Percentiles rank a stretch among this genome's conserved stretches.
Evolutionary conservation across 2,888 invertebrate genomes (phyloP).

Genomic region (Ornithoptera alexandrae): DNA sequence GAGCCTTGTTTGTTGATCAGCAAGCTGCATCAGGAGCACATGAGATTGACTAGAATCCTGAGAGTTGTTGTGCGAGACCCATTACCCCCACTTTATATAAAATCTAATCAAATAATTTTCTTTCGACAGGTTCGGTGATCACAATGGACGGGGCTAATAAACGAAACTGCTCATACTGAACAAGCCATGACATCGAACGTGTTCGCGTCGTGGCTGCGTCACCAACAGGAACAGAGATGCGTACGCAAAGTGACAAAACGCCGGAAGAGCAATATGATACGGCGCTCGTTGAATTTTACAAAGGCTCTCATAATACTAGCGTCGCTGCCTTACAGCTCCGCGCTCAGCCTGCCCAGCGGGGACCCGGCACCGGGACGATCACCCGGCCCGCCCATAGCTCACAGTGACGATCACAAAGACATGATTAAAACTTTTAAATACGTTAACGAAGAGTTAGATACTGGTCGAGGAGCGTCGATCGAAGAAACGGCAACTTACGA

Average conservation of each 20-base stretch:
- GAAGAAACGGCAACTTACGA: slow-evolving; percentile 46
- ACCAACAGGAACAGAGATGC: slow-evolving; percentile 19
- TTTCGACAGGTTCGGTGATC: neutral
- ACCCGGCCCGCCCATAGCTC: slow-evolving; percentile 78
- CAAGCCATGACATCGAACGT: slow-evolving; percentile 9
- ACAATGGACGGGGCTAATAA: slow-evolving; percentile 1
- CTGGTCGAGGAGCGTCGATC: slow-evolving; percentile 38
- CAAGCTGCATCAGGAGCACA: too few species aligned
- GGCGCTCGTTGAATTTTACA: slow-evolving; percentile 43
- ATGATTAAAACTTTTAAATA: slow-evolving; percentile 34
- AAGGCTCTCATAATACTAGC: slow-evolving; percentile 56
- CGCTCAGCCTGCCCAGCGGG: slow-evolving; percentile 72
- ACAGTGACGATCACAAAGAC: slow-evolving; percentile 34
- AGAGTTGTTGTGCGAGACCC: too few species aligned
- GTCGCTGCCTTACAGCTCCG: slow-evolving; percentile 66
- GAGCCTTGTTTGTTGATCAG: too few species aligned
- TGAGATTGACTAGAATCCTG: too few species aligned
- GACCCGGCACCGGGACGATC: slow-evolving; percentile 85
- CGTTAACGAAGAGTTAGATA: slow-evolving; percentile 35
- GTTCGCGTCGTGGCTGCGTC: slow-evolving; percentile 6
- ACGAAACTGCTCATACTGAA: neutral
- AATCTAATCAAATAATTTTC: neutral
- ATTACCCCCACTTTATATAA: too few species aligned
- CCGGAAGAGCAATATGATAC: slow-evolving; percentile 47
- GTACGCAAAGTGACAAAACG: slow-evolving; percentile 13